Evolutionary conservation across 2,797 vertebrate species (phyloP), one percentile per base, ranked within the genome.

Genomic region (Allobates femoralis): DNA sequence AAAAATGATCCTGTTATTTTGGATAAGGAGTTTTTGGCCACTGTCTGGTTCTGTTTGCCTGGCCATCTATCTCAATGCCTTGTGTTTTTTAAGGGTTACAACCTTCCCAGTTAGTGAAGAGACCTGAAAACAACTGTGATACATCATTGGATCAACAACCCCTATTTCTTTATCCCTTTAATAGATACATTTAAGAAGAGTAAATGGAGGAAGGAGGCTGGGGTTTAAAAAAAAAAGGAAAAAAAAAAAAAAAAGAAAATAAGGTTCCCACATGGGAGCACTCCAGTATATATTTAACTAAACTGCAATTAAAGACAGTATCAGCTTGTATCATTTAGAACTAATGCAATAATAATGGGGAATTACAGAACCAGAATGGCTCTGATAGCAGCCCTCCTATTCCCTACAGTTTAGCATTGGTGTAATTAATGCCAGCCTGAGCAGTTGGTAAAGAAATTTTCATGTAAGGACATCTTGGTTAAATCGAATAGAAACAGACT

Each of bases 321-420:
- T 99, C 97, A 98, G 97, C 96, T 97, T 97, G 97, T 98, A 98
- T 99, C 98, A 99, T 99, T 99, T 99, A 98, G 95, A 97, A 95
- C 94, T 99, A 99, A 99, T 99, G 97, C 97, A 98, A 97, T 98
- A 98, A 97, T 99, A 99, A 99, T 99, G 96, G 97, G 98, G 98
- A 99, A 99, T 99, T 97, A 99, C 97, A 97, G 95, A 96, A 95
- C 95, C 96, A 96, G 96, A 96, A 97, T 99, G 97, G 96, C 97
- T 96, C 95, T 96, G 96, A 97, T 97, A 94, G 95, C 96, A 97
- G 95, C 91, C 94, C 95, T 93, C 94, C 94, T 96, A 97, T 98
- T 97, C 97, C 97, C 97, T 92, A 88, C 92, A 96, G 97, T 96
- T 96, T 96, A 93, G 89, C 93, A 92, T 95, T 92, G 93, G 96